These are phyloP conservation scores for Serranus cabrilla DNA, from an alignment of 2,797 vertebrate genomes.

Conservation along the genomic window DNA sequence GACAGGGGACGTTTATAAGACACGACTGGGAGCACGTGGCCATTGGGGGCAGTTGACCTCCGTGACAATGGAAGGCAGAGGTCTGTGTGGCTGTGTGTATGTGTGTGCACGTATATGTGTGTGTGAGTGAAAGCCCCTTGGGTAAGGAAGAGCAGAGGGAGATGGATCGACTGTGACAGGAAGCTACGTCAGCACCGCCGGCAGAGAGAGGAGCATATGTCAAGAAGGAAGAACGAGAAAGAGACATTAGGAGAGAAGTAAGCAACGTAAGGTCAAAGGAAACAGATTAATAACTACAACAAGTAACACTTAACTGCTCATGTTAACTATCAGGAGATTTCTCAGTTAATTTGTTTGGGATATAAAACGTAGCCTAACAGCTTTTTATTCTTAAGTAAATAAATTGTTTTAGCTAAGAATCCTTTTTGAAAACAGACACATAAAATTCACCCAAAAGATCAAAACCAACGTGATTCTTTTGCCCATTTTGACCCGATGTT, in stretches of 20 bases:
- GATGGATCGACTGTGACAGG: conserved; percentile 71
- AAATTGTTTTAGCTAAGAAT: too few species aligned
- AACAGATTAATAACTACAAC: neutral
- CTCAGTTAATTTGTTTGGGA: neutral
- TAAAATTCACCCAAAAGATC: neutral
- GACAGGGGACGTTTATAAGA: conserved; percentile 33
- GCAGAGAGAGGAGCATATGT: conserved; percentile 61
- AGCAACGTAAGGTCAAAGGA: neutral
- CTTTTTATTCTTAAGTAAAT: too few species aligned
- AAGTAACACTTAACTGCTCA: neutral
- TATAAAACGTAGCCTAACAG: neutral
- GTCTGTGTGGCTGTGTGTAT: conserved; percentile 25
- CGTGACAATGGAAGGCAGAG: conserved; percentile 30
- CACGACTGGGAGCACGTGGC: conserved; percentile 34
- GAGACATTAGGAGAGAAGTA: neutral
- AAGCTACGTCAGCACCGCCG: conserved; percentile 66
- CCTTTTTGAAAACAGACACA: neutral
- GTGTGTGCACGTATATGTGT: neutral
- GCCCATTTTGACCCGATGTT: neutral
- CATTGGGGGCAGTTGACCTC: conserved; percentile 65
- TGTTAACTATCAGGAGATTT: neutral
- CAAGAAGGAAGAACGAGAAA: conserved; percentile 14
- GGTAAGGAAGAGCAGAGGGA: conserved; percentile 45
- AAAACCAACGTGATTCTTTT: neutral
- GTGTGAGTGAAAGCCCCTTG: conserved; percentile 21